A percentile compares a stretch with the other conserved stretches of the same genome.
phyloP scores from a whole-genome alignment of 37 sponge, comb jelly and placozoan genomes.

The Cladorhizidae sp. region DNA sequence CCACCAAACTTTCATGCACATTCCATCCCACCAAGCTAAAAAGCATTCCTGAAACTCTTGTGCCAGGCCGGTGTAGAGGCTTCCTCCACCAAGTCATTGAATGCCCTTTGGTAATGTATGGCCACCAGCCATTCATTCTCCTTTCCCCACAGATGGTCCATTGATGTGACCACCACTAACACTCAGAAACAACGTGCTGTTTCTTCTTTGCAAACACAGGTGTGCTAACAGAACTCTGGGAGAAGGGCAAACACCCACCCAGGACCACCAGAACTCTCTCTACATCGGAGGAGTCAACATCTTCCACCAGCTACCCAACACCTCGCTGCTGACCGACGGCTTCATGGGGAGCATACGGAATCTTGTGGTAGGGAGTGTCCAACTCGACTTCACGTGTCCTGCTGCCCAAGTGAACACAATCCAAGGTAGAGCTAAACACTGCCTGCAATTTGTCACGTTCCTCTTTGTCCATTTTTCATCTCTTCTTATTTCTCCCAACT shows the following conservation, averaged over 20 bases:
- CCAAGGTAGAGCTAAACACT: not conserved
- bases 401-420: constrained; percentile 14
- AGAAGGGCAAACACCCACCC: not conserved
- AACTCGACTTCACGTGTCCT: constrained; percentile 34
- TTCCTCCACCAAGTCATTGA: no score
- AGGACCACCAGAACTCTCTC: constrained; percentile 11
- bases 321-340: not conserved
- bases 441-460: not conserved
- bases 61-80: no score
- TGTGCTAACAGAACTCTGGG: not conserved
- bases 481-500: not conserved
- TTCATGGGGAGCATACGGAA: constrained; percentile 51
- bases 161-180: not conserved
- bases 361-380: constrained; percentile 20
- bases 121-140: not conserved
- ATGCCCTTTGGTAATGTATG: no score
- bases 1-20: no score
- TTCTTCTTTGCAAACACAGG: not conserved
- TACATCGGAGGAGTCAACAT: constrained; percentile 44
- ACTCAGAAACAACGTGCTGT: no score
- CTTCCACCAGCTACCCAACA: not conserved
- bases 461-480: not conserved
- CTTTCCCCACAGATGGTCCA: not conserved
- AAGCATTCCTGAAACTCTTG: no score
- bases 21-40: no score